Conservation (phyloP, 2,797 vertebrate species). For the Nasua narica region DNA sequence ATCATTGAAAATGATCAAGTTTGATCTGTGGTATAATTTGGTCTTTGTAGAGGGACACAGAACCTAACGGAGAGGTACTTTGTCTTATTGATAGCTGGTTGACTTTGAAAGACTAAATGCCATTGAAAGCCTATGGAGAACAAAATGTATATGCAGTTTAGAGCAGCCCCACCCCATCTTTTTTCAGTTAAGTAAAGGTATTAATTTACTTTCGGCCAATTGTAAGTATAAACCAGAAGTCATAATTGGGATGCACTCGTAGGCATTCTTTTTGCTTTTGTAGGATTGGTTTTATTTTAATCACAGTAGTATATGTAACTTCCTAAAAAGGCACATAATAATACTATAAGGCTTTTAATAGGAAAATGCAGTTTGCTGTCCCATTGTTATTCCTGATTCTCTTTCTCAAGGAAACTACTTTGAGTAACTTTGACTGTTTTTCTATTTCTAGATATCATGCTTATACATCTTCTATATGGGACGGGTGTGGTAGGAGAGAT, state of each 20-base stretch:
- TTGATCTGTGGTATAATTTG: conserved; percentile 19
- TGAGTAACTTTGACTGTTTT: background rate
- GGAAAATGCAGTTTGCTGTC: background rate
- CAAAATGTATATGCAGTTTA: background rate
- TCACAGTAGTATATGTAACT: background rate
- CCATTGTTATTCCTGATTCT: background rate
- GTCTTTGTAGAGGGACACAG: background rate
- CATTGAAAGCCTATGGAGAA: background rate
- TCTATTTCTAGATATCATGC: background rate
- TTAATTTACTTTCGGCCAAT: conserved; percentile 16
- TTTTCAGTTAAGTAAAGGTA: background rate
- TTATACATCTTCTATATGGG: background rate
- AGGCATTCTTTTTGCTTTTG: background rate
- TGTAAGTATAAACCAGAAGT: conserved; percentile 5
- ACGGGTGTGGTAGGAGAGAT: background rate
- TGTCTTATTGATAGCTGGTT: background rate
- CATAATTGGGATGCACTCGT: background rate
- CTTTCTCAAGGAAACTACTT: background rate
- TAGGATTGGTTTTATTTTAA: conserved; percentile 20
- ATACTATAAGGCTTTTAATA: background rate
- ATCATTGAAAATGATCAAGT: conserved; percentile 5
- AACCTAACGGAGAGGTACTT: conserved; percentile 3
- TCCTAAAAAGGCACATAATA: background rate
- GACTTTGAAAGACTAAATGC: background rate
- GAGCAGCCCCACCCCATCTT: background rate